Evolutionary conservation across 2,888 invertebrate species (phyloP).

Genomic region (Eilema caniola): DNA sequence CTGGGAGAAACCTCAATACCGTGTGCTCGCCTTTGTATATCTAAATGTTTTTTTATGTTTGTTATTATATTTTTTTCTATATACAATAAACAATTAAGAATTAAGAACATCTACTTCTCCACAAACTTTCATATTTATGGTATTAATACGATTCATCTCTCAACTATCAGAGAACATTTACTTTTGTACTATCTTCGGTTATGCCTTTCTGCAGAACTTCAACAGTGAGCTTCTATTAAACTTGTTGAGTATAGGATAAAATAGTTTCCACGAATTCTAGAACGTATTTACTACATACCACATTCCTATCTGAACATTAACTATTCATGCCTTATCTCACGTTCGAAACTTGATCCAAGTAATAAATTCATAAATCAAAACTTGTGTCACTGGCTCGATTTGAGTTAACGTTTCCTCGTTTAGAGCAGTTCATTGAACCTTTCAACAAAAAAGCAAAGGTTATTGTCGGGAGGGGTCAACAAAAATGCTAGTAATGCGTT

Average conservation of each 20-base stretch:
- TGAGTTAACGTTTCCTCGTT: constrained; percentile 4
- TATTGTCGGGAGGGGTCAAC: background rate
- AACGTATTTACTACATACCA: background rate
- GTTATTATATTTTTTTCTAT: too few relatives aligned
- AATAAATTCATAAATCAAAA: background rate
- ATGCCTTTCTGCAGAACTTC: background rate
- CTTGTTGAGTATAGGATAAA: background rate
- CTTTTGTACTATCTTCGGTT: background rate
- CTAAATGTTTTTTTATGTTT: too few relatives aligned
- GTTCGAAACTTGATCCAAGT: background rate
- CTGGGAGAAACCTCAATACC: too few relatives aligned
- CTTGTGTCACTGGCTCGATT: background rate
- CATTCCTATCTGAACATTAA: constrained; percentile 4
- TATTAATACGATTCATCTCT: background rate
- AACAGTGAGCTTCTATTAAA: background rate
- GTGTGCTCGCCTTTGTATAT: too few relatives aligned
- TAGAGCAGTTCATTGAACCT: background rate
- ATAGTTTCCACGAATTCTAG: background rate
- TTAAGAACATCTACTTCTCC: too few relatives aligned
- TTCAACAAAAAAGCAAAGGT: background rate
- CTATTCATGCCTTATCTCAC: constrained; percentile 4
- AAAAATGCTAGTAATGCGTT: background rate
- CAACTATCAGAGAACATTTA: background rate
- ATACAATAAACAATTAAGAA: too few relatives aligned
- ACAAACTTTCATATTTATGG: too few relatives aligned